Evolutionary conservation across 2,888 invertebrate species (phyloP).

Genomic region (Neuroscelio doddi): DNA sequence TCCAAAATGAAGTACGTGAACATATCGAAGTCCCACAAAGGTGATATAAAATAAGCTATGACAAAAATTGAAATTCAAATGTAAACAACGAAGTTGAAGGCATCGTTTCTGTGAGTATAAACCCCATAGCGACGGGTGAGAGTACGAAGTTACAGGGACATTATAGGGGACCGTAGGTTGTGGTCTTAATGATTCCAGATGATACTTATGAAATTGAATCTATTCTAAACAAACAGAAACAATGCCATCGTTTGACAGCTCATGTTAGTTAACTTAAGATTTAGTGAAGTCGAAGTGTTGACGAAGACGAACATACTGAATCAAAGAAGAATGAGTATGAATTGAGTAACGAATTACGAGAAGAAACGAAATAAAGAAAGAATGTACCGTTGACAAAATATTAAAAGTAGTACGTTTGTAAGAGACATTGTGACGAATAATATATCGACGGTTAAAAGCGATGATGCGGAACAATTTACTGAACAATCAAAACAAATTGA

Average conservation of each 20-base stretch:
- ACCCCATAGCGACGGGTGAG: constrained; percentile 21
- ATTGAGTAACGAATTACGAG: too few relatives aligned
- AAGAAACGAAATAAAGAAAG: too few relatives aligned
- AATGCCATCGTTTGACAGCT: constrained; percentile 2
- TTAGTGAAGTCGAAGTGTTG: too few relatives aligned
- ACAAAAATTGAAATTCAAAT: constrained; percentile 7
- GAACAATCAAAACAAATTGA: too few relatives aligned
- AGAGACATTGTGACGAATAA: too few relatives aligned
- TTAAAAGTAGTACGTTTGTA: too few relatives aligned
- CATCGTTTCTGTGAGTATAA: constrained; percentile 17
- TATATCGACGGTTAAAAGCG: too few relatives aligned
- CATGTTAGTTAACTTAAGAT: constrained; percentile 23
- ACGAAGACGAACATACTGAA: too few relatives aligned
- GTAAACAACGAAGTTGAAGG: constrained; percentile 12
- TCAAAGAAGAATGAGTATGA: too few relatives aligned
- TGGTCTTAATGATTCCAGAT: constrained; percentile 4
- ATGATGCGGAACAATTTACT: too few relatives aligned
- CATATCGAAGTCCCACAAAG: constrained; percentile 7
- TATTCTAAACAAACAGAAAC: neutral
- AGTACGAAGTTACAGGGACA: constrained; percentile 26
- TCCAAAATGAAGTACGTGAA: neutral
- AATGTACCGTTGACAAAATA: too few relatives aligned
- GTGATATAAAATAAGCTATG: constrained; percentile 26
- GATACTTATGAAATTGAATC: constrained; percentile 20
- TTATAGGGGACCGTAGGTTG: constrained; percentile 22